These are phyloP conservation scores for Cossypha dichroa DNA, from an alignment of 2,797 vertebrate genomes.

Conservation along the genomic window DNA sequence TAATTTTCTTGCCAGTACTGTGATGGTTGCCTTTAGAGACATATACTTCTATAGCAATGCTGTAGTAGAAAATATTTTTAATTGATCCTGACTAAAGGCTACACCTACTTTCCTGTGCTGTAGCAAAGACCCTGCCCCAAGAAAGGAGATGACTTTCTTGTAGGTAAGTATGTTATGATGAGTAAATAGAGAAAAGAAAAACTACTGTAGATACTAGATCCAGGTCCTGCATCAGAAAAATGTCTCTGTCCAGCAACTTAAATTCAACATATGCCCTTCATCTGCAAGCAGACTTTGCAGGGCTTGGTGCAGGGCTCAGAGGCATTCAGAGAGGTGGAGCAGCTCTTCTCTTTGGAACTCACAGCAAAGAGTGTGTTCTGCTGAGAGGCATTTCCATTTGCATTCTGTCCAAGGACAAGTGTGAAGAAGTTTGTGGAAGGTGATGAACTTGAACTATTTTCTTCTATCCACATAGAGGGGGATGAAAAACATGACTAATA, in stretches of 20 bases:
- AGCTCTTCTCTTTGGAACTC: neutral
- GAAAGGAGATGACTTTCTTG: neutral
- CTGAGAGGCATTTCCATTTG: neutral
- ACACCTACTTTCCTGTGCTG: neutral
- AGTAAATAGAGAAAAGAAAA: neutral
- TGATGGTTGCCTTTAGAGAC: neutral
- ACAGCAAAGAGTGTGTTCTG: neutral
- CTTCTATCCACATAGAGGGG: neutral
- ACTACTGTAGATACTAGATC: neutral
- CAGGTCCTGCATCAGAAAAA: neutral
- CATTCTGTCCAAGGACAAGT: neutral
- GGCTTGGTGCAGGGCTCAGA: fast-evolving
- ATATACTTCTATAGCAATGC: neutral
- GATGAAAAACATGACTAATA: neutral
- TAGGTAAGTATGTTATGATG: neutral
- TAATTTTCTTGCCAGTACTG: neutral
- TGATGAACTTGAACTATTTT: neutral
- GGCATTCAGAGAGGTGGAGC: neutral
- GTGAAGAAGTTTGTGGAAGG: neutral
- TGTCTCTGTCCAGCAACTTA: neutral
- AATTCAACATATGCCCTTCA: fast-evolving
- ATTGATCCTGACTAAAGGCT: neutral
- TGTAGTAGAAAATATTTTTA: neutral
- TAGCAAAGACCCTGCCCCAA: neutral
- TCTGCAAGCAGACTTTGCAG: neutral